Percentiles rank a stretch among this genome's conserved stretches.
Evolutionary conservation across 2,888 invertebrate genomes (phyloP).

Genomic region (Hirtodrosophila confusa): DNA sequence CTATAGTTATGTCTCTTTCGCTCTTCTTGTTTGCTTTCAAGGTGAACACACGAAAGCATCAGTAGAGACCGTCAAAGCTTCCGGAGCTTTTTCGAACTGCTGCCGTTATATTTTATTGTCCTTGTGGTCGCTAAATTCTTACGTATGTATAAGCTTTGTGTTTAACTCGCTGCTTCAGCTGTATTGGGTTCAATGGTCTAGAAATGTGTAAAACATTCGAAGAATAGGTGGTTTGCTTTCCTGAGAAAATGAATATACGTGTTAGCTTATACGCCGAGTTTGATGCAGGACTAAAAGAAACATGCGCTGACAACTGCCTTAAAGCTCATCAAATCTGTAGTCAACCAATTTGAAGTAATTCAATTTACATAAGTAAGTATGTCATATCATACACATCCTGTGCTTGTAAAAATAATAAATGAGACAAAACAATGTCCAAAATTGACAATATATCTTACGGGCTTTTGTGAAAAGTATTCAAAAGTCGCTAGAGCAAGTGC

Average conservation of each 20-base stretch:
- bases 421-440: too few relatives aligned
- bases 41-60: conserved; percentile 50
- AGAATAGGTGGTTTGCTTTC: not conserved
- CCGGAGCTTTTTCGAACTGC: conserved; percentile 66
- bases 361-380: too few relatives aligned
- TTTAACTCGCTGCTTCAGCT: not conserved
- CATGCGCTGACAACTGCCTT: conserved; percentile 6
- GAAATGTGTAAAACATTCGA: conserved; percentile 10
- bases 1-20: conserved; percentile 16
- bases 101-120: conserved; percentile 34
- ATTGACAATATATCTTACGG: too few relatives aligned
- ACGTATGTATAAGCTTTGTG: conserved; percentile 3
- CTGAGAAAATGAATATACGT: not conserved
- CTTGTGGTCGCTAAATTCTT: conserved; percentile 19
- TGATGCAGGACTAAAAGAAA: not conserved
- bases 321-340: too few relatives aligned
- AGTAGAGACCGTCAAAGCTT: conserved; percentile 38
- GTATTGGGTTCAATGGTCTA: conserved; percentile 36
- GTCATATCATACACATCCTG: too few relatives aligned
- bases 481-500: conserved; percentile 41
- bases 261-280: too few relatives aligned
- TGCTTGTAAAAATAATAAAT: too few relatives aligned
- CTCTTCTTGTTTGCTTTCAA: conserved; percentile 51
- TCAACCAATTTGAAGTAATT: too few relatives aligned
- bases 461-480: not conserved